Conservation (phyloP, 2,797 vertebrate species). For the Valencia hispanica region DNA sequence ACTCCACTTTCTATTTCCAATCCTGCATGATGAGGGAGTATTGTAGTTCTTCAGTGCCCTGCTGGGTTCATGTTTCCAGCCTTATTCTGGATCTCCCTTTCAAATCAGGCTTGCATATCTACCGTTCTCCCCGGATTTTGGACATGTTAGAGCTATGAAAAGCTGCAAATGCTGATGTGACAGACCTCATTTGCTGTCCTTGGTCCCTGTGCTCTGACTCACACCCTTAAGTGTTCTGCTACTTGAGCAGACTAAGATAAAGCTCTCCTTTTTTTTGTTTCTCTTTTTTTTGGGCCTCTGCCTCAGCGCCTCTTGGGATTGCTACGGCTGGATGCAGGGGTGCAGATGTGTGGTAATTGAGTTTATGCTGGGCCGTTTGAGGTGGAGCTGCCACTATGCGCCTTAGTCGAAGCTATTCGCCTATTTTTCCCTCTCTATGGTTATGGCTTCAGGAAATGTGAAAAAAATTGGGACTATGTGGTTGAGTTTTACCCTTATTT, state of each 20-base stretch:
- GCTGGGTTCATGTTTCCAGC: slow-evolving; percentile 41
- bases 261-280: slow-evolving; percentile 17
- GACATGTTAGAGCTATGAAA: slow-evolving; percentile 64
- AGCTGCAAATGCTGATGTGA: slow-evolving; percentile 68
- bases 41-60: slow-evolving; percentile 24
- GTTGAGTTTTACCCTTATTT: slow-evolving; percentile 37
- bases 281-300: slow-evolving; percentile 32
- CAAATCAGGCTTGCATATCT: slow-evolving; percentile 42
- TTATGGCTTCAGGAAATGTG: slow-evolving; percentile 44
- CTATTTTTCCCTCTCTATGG: slow-evolving; percentile 64
- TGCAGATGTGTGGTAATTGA: slow-evolving; percentile 76
- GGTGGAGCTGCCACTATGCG: slow-evolving; percentile 61
- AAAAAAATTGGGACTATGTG: slow-evolving; percentile 41
- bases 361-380: slow-evolving; percentile 71
- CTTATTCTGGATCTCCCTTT: slow-evolving; percentile 45
- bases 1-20: slow-evolving; percentile 12
- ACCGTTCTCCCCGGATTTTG: slow-evolving; percentile 54
- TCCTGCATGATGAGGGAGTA: slow-evolving; percentile 29
- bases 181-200: slow-evolving; percentile 70
- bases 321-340: slow-evolving; percentile 42
- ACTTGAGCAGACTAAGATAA: slow-evolving; percentile 65
- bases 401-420: slow-evolving; percentile 64
- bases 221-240: slow-evolving; percentile 65
- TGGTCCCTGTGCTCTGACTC: slow-evolving; percentile 53
- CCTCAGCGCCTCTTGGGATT: slow-evolving; percentile 53